A percentile compares a stretch with the other conserved stretches of the same genome.
Conservation (phyloP, 2,113 vertebrate species). For the Halichoeres trimaculatus region DNA sequence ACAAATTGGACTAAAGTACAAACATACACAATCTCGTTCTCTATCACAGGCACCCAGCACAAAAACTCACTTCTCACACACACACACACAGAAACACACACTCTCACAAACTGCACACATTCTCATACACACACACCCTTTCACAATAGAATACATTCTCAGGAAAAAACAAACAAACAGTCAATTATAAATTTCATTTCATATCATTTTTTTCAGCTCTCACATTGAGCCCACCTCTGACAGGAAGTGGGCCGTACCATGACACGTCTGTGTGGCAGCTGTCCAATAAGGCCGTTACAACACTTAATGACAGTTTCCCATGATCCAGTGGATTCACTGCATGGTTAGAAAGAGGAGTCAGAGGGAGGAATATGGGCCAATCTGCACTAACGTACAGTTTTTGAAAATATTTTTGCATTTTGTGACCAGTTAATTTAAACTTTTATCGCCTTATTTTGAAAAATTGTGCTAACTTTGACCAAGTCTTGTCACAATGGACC, state of each 20-base stretch:
- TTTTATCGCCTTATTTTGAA: neutral
- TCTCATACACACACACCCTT: conserved; percentile 2
- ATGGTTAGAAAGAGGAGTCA: neutral
- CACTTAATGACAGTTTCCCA: neutral
- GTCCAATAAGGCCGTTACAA: conserved; percentile 4
- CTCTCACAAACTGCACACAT: neutral
- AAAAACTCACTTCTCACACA: neutral
- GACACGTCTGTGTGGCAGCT: conserved; percentile 32
- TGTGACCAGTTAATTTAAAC: neutral
- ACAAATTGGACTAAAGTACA: conserved; percentile 69
- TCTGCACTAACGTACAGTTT: neutral
- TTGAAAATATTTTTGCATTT: neutral
- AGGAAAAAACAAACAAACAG: conserved; percentile 43
- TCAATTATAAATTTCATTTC: conserved; percentile 59
- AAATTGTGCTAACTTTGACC: neutral
- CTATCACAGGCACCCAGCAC: conserved; percentile 29
- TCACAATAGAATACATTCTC: conserved; percentile 74
- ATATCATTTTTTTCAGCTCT: conserved; percentile 49
- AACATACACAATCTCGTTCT: conserved; percentile 46
- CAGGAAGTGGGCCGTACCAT: conserved; percentile 33
- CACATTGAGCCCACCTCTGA: conserved; percentile 46
- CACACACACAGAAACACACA: neutral
- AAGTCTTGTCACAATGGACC: conserved; percentile 22
- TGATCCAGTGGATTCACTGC: conserved; percentile 2
- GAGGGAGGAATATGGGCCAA: conserved; percentile 10